Percentiles rank a stretch among this genome's conserved stretches.
phyloP scores from a whole-genome alignment of 2,888 invertebrate species.

The Labia minor region DNA sequence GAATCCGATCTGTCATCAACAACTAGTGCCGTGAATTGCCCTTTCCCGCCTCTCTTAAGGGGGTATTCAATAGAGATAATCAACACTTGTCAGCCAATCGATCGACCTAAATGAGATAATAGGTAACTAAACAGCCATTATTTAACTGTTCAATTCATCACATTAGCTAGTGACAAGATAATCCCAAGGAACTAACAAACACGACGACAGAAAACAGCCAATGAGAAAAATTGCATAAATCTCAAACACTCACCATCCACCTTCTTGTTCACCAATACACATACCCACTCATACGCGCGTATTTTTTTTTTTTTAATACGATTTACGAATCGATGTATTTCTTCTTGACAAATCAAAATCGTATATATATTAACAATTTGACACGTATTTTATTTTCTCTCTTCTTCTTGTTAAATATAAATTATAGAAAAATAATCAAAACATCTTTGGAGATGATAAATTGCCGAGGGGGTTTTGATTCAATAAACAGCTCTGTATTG shows the following conservation, averaged over 20 bases:
- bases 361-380: not conserved
- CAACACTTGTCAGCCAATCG: slow-evolving; percentile 3
- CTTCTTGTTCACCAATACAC: too few species aligned
- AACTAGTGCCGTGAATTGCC: not conserved
- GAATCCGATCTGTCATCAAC: slow-evolving; percentile 1
- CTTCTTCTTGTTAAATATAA: too few species aligned
- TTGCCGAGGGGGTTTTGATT: not conserved
- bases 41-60: slow-evolving; percentile 13
- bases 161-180: not conserved
- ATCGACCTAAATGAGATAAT: not conserved
- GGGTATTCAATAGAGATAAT: not conserved
- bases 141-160: not conserved
- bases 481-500: not conserved
- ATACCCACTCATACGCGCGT: too few species aligned
- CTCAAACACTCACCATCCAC: too few species aligned
- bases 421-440: not conserved
- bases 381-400: not conserved
- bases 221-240: too few species aligned
- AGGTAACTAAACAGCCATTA: not conserved
- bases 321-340: not conserved
- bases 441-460: slow-evolving; percentile 1
- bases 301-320: not conserved
- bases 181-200: not conserved
- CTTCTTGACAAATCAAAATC: not conserved
- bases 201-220: too few species aligned